Evolutionary conservation across 2,888 invertebrate genomes (phyloP), one percentile per base, ranked within the genome.

Genomic region (Ganaspis brasiliensis): DNA sequence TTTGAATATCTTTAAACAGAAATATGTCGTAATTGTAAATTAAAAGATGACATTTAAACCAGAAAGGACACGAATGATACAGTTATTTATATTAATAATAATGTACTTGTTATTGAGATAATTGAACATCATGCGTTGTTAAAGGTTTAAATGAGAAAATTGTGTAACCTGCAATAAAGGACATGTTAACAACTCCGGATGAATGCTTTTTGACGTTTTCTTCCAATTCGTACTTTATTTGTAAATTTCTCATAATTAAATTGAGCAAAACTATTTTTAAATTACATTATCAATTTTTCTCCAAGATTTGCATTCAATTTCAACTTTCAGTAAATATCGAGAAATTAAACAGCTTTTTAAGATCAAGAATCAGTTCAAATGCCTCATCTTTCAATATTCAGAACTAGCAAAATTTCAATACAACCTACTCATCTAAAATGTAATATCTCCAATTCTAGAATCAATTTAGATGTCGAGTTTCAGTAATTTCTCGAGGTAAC

Each of bases 71-170:
- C 8, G 2, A 52, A 52, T 45, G 24, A 8, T 24, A n/a, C 6
- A 67, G 19, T 49, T 26, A 40, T 40, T n/a, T 19, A 1, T 52
- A 19, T 52, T 49, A 26, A 2, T 45, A 21, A 40, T 19, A 63
- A 19, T 21, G 9, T 49, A 26, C 40, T 24, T 26, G 45, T 49
- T 45, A 45, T 24, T 49, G 8, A 10, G 45, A 9, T 67, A 67
- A 67, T 67, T 16, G 9, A 49, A 14, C 24, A 67, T 45, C 24
- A 67, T 45, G 14, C 24, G n/a, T 24, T 67, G 24, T 45, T 45
- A n/a, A 67, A 40, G 14, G 45, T 49, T 45, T 67, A 45, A 67
- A 49, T 67, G 67, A 21, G 45, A 67, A 67, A 67, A 67, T 49
- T 45, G 45, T 24, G 59, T 26, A 9, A 59, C 14, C 21, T 37